phyloP scores from a whole-genome alignment of 1,140 invertebrate species.

The Aphaenogaster rudis region DNA sequence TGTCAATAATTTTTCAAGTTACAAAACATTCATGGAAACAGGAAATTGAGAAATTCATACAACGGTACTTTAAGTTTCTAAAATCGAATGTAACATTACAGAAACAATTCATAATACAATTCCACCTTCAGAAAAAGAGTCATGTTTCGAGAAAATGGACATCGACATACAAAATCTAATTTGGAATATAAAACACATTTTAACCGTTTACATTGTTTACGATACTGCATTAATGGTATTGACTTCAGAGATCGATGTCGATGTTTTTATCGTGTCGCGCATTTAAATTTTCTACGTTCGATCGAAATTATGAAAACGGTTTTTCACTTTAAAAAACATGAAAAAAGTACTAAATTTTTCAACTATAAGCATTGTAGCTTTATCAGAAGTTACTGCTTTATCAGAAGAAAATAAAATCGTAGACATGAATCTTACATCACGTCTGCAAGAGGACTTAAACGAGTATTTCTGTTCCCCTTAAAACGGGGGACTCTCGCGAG shows the following conservation, averaged over 20 bases:
- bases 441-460: not conserved
- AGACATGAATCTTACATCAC: not conserved
- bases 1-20: not conserved
- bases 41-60: not conserved
- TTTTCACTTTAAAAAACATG: not conserved
- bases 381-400: not conserved
- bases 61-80: not conserved
- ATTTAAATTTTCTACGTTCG: not conserved
- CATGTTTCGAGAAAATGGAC: too few relatives aligned
- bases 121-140: not conserved
- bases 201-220: not conserved
- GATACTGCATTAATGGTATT: not conserved
- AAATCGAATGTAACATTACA: not conserved
- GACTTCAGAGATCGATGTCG: not conserved
- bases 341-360: not conserved
- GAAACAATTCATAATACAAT: not conserved
- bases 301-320: not conserved
- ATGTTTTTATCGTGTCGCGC: not conserved
- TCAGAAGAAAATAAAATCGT: too few relatives aligned
- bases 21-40: not conserved
- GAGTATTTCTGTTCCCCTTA: not conserved
- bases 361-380: not conserved
- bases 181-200: not conserved
- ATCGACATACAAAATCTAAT: not conserved
- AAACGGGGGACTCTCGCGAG: not conserved